phyloP scores from a whole-genome alignment of 2,797 vertebrate genomes.

The Arnoldichthys spilopterus region DNA sequence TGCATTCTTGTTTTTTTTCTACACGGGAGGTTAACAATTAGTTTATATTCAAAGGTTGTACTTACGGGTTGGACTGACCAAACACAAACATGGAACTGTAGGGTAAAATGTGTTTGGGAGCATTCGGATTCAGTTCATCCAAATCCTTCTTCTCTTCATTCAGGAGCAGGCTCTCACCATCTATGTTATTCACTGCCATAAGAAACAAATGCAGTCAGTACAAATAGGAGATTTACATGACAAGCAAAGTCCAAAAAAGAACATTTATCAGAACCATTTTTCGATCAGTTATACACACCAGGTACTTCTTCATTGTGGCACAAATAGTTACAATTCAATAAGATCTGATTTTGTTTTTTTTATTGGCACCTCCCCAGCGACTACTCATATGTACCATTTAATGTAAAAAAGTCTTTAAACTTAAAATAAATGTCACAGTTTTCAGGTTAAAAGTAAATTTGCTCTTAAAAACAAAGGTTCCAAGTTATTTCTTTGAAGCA shows the following conservation, averaged over 20 bases:
- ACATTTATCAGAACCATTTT: not conserved
- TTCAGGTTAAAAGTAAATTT: too few relatives aligned
- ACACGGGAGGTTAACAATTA: not conserved
- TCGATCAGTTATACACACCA: too few relatives aligned
- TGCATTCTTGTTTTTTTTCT: not conserved
- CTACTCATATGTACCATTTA: too few relatives aligned
- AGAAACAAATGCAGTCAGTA: not conserved
- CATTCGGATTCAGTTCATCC: constrained; percentile 78
- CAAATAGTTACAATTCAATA: too few relatives aligned
- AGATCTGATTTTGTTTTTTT: too few relatives aligned
- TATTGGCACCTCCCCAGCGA: too few relatives aligned
- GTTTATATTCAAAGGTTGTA: constrained; percentile 45
- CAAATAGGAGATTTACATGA: not conserved
- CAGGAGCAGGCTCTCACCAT: constrained; percentile 83
- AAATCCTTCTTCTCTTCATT: constrained; percentile 91
- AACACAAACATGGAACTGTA: constrained; percentile 98
- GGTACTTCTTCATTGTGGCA: too few relatives aligned
- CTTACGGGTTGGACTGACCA: constrained; percentile 94
- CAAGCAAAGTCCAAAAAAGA: constrained; percentile 10
- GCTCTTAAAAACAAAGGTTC: too few relatives aligned
- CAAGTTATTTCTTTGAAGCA: too few relatives aligned
- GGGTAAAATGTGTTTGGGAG: constrained; percentile 89
- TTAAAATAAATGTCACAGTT: too few relatives aligned
- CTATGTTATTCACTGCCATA: constrained; percentile 88
- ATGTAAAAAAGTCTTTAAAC: too few relatives aligned